A percentile compares a stretch with the other conserved stretches of the same genome.
Evolutionary conservation across 2,113 vertebrate species (phyloP).

Genomic region (Mellivora capensis): DNA sequence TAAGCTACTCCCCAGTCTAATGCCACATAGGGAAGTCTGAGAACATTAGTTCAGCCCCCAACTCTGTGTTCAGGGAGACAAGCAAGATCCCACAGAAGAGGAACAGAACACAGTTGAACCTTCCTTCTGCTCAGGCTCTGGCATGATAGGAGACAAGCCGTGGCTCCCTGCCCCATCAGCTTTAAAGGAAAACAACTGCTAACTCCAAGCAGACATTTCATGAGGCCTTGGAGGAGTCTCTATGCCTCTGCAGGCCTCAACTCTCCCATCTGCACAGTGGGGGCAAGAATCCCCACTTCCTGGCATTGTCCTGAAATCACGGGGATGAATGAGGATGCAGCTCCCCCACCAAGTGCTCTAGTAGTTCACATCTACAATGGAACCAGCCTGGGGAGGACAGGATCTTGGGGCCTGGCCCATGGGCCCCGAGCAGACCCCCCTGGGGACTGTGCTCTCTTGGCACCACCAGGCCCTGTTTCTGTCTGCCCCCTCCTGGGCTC

Average conservation of each 20-base stretch:
- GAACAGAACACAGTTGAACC: not conserved
- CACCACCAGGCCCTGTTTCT: not conserved
- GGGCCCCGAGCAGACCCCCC: not conserved
- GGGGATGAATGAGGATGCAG: fast-evolving
- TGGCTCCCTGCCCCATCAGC: not conserved
- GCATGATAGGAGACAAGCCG: not conserved
- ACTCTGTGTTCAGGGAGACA: not conserved
- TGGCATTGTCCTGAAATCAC: not conserved
- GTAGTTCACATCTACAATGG: not conserved
- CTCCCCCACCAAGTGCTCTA: not conserved
- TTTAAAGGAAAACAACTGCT: not conserved
- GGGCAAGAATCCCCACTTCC: not conserved
- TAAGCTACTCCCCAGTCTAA: not conserved
- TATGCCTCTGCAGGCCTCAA: not conserved
- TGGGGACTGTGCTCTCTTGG: not conserved
- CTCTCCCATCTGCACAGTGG: not conserved
- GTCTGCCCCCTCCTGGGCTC: not conserved
- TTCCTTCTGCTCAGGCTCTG: fast-evolving
- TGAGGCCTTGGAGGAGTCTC: not conserved
- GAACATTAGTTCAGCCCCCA: not conserved
- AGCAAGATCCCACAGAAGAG: not conserved
- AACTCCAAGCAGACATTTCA: not conserved
- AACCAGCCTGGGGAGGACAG: not conserved
- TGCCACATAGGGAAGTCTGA: too few species aligned
- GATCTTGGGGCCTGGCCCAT: not conserved